These are phyloP conservation scores for Acromyrmex echinatior DNA, from an alignment of 1,140 invertebrate genomes.

Conservation along the genomic window DNA sequence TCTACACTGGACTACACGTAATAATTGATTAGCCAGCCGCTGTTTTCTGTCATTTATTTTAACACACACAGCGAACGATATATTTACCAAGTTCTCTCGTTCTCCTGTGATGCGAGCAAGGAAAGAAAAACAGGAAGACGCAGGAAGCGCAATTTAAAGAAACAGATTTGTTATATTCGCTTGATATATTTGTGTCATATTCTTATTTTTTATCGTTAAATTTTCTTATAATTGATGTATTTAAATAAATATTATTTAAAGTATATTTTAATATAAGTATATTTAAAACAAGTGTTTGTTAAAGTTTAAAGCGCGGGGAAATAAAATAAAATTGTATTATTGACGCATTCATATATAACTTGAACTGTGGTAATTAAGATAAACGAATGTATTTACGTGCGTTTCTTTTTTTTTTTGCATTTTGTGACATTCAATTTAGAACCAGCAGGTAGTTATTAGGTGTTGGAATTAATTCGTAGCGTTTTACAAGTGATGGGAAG, in stretches of 20 bases:
- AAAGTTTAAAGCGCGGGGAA: not conserved
- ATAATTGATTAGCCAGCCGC: not conserved
- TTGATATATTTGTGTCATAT: not conserved
- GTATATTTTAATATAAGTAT: too few relatives aligned
- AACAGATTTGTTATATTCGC: not conserved
- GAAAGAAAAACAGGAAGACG: not conserved
- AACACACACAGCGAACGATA: not conserved
- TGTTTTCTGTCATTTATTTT: not conserved
- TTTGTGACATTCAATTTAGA: not conserved
- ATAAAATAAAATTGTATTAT: not conserved
- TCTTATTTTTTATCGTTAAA: not conserved
- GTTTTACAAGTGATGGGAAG: too few relatives aligned
- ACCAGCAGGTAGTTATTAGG: not conserved
- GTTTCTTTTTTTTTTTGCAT: not conserved
- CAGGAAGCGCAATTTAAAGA: not conserved
- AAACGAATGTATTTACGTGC: not conserved
- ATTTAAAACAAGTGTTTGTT: not conserved
- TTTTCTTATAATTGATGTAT: not conserved
- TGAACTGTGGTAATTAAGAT: not conserved
- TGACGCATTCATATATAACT: not conserved
- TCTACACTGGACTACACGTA: too few relatives aligned
- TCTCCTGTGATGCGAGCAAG: not conserved
- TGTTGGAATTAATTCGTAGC: too few relatives aligned
- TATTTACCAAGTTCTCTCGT: not conserved
- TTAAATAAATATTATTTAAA: not conserved